phyloP scores from a whole-genome alignment of 2,888 invertebrate genomes.

The Drosophila paucipuncta region DNA sequence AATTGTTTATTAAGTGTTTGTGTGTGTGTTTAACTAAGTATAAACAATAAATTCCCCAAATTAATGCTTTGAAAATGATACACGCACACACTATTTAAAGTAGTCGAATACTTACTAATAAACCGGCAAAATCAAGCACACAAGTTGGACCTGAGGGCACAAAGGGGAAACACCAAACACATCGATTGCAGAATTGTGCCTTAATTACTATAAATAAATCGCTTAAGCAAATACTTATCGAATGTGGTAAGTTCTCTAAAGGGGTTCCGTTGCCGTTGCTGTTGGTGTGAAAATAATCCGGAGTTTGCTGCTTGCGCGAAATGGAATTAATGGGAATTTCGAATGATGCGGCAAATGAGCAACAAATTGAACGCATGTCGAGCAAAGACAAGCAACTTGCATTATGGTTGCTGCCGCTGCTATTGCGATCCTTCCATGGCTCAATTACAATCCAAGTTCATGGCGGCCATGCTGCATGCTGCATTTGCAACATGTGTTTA shows the following conservation, averaged over 20 bases:
- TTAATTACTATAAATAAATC: constrained; percentile 65
- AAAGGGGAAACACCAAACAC: constrained; percentile 44
- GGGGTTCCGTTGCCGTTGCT: constrained; percentile 12
- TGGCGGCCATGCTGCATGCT: constrained; percentile 64
- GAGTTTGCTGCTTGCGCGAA: constrained; percentile 35
- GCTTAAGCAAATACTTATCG: constrained; percentile 49
- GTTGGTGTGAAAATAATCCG: constrained; percentile 41
- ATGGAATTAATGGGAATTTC: constrained; percentile 61
- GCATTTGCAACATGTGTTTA: constrained; percentile 73
- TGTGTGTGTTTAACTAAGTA: constrained; percentile 55
- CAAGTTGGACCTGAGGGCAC: constrained; percentile 21
- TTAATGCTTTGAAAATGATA: constrained; percentile 63
- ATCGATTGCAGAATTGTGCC: constrained; percentile 66
- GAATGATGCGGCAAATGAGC: constrained; percentile 78
- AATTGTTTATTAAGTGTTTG: constrained; percentile 77
- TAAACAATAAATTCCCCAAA: constrained; percentile 68
- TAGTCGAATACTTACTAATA: constrained; percentile 17
- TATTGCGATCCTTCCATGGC: constrained; percentile 52
- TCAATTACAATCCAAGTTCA: constrained; percentile 73
- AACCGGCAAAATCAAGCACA: constrained; percentile 23
- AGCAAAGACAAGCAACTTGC: constrained; percentile 45
- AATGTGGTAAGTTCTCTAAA: constrained; percentile 37
- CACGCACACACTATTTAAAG: constrained; percentile 22
- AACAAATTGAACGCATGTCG: constrained; percentile 57
- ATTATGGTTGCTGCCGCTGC: constrained; percentile 38